Percentiles rank a stretch among this genome's conserved stretches.
phyloP scores from a whole-genome alignment of 2,888 invertebrate genomes.

The Papilio demoleus region DNA sequence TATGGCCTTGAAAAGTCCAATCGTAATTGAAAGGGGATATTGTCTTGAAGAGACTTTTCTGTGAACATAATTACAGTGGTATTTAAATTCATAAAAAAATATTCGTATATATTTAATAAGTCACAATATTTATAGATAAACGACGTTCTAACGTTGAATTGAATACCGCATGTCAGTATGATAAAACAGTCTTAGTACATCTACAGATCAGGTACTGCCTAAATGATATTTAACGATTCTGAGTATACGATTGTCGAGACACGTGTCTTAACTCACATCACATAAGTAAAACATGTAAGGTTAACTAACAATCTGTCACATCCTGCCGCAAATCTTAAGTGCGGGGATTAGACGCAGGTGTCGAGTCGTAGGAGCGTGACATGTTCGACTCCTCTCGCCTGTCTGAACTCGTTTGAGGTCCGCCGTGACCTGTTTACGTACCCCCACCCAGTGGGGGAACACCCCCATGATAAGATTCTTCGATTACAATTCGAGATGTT shows the following conservation, averaged over 20 bases:
- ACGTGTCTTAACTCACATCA: neutral
- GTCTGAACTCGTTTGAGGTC: conserved; percentile 72
- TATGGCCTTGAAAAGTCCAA: neutral
- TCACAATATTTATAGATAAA: neutral
- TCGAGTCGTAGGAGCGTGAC: conserved; percentile 65
- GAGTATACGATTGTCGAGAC: neutral
- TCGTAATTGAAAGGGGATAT: neutral
- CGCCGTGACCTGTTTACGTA: conserved; percentile 45
- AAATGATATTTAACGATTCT: neutral
- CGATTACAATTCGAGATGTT: conserved; percentile 51
- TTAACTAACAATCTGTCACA: conserved; percentile 44
- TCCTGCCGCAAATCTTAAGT: conserved; percentile 67
- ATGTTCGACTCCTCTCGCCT: conserved; percentile 70
- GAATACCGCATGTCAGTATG: neutral
- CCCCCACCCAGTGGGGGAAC: conserved; percentile 52
- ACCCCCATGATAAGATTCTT: conserved; percentile 59
- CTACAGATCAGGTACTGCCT: neutral
- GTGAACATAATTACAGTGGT: neutral
- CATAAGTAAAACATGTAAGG: conserved; percentile 32
- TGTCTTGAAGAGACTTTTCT: neutral
- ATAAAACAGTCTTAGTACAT: neutral
- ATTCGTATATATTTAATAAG: neutral
- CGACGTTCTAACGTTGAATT: neutral
- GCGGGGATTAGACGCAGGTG: conserved; percentile 70
- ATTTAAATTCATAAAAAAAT: neutral